Evolutionary conservation across 2,888 invertebrate species (phyloP).

Genomic region (Heliconius erato): DNA sequence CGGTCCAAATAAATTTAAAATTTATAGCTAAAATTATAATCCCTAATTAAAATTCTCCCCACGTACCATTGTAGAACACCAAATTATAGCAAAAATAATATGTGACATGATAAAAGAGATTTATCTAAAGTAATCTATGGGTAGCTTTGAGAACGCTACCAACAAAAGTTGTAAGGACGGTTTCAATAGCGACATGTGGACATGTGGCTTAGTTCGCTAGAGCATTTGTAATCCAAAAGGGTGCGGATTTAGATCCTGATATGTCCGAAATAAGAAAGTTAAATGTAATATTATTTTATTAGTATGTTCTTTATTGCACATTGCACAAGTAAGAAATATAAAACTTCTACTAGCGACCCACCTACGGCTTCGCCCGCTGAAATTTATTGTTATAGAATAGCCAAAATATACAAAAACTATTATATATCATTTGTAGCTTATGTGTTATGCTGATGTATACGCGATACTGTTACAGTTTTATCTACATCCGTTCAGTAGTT

Average conservation of each 20-base stretch:
- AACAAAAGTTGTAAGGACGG: constrained; percentile 3
- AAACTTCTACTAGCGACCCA: too few relatives aligned
- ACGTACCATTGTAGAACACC: not conserved
- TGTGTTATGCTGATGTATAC: too few relatives aligned
- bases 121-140: constrained; percentile 8
- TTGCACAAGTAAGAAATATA: too few relatives aligned
- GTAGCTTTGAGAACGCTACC: not conserved
- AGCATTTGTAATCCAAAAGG: constrained; percentile 7
- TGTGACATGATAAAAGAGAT: not conserved
- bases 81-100: not conserved
- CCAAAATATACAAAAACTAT: too few relatives aligned
- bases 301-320: too few relatives aligned
- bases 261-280: not conserved
- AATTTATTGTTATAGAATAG: too few relatives aligned
- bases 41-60: not conserved
- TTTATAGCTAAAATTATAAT: not conserved
- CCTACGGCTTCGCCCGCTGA: too few relatives aligned
- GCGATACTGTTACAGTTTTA: too few relatives aligned
- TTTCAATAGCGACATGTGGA: not conserved
- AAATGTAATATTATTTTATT: not conserved
- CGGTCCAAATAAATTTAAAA: not conserved
- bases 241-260: not conserved
- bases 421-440: too few relatives aligned
- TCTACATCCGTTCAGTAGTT: too few relatives aligned
- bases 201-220: not conserved